Evolutionary conservation across 2,113 vertebrate species (phyloP), one percentile per base, ranked within the genome.

Genomic region (Petrocephalus zakoni): DNA sequence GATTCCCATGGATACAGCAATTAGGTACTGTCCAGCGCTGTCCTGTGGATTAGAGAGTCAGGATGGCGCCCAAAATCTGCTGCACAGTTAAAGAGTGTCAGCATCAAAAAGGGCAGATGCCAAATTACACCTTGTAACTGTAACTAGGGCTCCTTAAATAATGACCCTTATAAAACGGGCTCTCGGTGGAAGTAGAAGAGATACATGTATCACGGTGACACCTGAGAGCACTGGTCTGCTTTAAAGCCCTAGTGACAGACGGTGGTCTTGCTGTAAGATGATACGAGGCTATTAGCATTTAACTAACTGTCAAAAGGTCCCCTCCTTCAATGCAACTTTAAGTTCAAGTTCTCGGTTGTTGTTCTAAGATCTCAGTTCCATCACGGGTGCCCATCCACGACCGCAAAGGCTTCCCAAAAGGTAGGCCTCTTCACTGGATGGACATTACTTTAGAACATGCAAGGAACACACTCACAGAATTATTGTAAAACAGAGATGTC

Each of bases 101-200:
- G 5, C 13, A 15, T 75, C 29, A 37, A 42, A 92, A 90, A 91
- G 89, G 90, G 88, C 87, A 90, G 42, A 87, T 84, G 88, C 47
- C 86, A 90, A 88, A 92, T 92, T 87, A 89, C 61, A 37, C 58
- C 78, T 81, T 68, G 84, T 84, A 85, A 87, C 64, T 72, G 75
- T 83, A 87, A 78, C 42, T 49, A 85, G 81, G 89, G n/a, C 78
- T 42, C 34, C 15, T 29, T 55, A 46, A 72, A 25, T 52, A 46
- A 52, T 25, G 51, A 90, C 37, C 86, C 75, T 64, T 49, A 86
- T 93, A 92, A 42, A 42, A 93, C 91, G 90, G 89, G 88, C 87
- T 9, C n/a, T 64, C 85, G 72, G 81, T 51, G 85, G 87, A 55
- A 10, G 86, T 21, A 25, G 46, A 34, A 87, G 82, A 22, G 7